Evolutionary conservation across 2,888 invertebrate genomes (phyloP).

Genomic region (Phyto melanocephala): DNA sequence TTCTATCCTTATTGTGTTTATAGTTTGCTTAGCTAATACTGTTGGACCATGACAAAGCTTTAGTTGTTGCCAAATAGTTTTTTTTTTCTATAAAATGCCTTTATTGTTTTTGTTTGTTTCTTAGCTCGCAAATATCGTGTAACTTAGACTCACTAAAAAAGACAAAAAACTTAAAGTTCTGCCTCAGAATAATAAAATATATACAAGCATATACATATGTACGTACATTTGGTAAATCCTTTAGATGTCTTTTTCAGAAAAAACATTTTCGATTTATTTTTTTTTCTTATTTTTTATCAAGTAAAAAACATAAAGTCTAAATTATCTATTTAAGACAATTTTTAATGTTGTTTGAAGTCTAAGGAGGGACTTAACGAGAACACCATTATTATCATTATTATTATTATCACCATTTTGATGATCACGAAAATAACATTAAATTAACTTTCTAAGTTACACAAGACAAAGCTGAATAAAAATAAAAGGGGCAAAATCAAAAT

Average conservation of each 20-base stretch:
- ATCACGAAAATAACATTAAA: conserved; percentile 28
- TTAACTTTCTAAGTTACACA: conserved; percentile 4
- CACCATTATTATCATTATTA: too few species aligned
- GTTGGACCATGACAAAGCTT: conserved; percentile 44
- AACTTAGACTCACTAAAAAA: conserved; percentile 13
- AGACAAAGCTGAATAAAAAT: background rate
- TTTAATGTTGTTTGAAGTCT: background rate
- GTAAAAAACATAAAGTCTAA: too few species aligned
- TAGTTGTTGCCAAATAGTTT: conserved; percentile 53
- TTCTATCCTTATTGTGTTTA: conserved; percentile 6
- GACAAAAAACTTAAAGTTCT: conserved; percentile 14
- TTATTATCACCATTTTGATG: too few species aligned
- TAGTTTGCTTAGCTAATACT: background rate
- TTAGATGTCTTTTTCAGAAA: conserved; percentile 6
- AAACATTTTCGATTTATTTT: too few species aligned
- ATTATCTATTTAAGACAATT: conserved; percentile 7
- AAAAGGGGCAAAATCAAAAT: background rate
- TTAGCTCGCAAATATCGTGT: background rate
- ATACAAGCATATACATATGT: too few species aligned
- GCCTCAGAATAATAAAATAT: conserved; percentile 19
- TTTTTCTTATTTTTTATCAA: too few species aligned
- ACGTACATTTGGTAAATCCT: conserved; percentile 32
- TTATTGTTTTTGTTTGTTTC: conserved; percentile 6
- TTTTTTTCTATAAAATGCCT: conserved; percentile 11
- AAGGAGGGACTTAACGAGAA: background rate